Base-by-base conservation (phyloP, 2,113 vertebrate species). In the Sylvietta virens region DNA sequence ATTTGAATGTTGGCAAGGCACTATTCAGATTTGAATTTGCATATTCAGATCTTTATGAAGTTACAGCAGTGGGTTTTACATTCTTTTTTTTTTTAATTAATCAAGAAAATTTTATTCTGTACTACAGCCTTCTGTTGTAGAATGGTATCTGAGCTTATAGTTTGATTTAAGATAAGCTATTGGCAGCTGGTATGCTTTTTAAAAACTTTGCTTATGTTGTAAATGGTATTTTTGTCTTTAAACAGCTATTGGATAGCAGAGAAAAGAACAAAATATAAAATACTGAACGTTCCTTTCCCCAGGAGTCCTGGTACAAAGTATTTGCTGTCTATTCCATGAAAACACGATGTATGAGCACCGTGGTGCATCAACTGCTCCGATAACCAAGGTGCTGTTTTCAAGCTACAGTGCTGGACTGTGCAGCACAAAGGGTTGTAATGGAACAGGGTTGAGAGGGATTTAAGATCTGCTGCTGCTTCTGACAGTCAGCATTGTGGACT, bases 301-400 rank as follows among this genome's bases (percentile, higher is more conserved):
- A 23, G 54, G 28, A 39, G 24, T 35, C 22, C 35, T 21, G 21
- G 23, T 72, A 30, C 39, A 12, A 72, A 42, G 22, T 50, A 23
- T 69, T 61, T 69, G 20, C 30, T 42, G 23, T 3, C 0, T 45
- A 3, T 48, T 39, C 15, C 4, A 0, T 31, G 54, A 22, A 26
- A 65, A 11, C 1, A 1, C 7, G 7, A 27, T 33, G 18, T 27
- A 5, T 3, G 4, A 37, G n/a, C 48, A 26, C 15, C 0, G 1
- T 42, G 61, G 35, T 64, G 21, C 65, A 40, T 78, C 44, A 61
- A 28, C 81, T 71, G 17, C 39, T 77, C 26, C 26, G 7, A 1
- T 42, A 54, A 50, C 31, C 26, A 70, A 33, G 62, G 18, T 57
- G 23, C 42, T 83, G 35, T 65, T 86, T 27, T 39, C 30, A 58